phyloP scores from a whole-genome alignment of 2,888 invertebrate genomes.

The Allacma fusca region DNA sequence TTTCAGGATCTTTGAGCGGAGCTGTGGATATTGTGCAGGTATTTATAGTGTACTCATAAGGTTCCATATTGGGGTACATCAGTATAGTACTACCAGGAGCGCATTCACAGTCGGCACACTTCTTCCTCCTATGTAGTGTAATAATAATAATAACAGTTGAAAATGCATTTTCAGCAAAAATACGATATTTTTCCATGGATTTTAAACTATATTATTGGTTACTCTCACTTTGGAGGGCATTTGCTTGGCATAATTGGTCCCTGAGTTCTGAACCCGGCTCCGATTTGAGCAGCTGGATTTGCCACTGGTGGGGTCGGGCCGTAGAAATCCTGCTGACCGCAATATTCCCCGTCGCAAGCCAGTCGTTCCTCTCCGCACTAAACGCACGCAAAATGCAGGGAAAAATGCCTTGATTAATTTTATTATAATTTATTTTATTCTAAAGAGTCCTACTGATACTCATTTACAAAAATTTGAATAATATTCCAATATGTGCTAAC shows the following conservation, averaged over 20 bases:
- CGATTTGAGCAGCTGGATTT: conserved; percentile 9
- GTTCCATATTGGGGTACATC: neutral
- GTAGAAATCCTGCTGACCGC: neutral
- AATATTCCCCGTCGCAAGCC: neutral
- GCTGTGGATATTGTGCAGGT: conserved; percentile 21
- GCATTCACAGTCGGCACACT: neutral
- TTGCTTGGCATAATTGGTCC: neutral
- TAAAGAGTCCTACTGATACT: too few relatives aligned
- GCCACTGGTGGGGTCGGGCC: conserved; percentile 1
- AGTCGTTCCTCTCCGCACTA: neutral
- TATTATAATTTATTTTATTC: too few relatives aligned
- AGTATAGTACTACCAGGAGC: neutral
- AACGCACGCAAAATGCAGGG: neutral
- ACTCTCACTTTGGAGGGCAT: neutral
- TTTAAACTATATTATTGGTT: too few relatives aligned
- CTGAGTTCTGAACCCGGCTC: conserved; percentile 5
- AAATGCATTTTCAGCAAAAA: too few relatives aligned
- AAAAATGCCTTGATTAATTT: too few relatives aligned
- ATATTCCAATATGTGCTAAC: too few relatives aligned
- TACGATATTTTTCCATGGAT: too few relatives aligned
- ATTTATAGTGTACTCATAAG: conserved; percentile 20
- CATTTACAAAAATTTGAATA: too few relatives aligned
- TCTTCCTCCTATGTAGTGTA: neutral
- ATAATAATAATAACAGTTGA: too few relatives aligned
- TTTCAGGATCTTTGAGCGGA: conserved; percentile 18